Base-by-base conservation (phyloP, 2,888 invertebrate species). In the Pollenia angustigena region DNA sequence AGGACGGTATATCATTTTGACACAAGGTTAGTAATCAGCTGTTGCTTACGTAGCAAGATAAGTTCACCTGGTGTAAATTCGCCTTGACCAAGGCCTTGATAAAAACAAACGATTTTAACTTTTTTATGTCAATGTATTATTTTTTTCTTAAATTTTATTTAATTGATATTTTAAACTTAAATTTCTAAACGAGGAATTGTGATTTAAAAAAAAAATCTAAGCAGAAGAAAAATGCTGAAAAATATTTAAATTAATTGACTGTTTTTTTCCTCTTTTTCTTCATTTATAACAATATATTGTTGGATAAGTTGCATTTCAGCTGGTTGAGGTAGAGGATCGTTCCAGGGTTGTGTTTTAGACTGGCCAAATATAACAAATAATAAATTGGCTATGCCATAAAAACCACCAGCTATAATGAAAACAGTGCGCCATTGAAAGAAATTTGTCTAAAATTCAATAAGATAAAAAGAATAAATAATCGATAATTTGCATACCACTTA, bases 341-440 rank as follows among this genome's bases (percentile, higher is more conserved):
- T 94, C 95, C 95, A 95, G 60, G 93, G 90, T 89, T 95, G 95
- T 8, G 94, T 90, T 16, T 94, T 92, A 1, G 94, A 94, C 50
- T 93, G 91, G 1, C 94, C 94, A 87, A 94, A 94, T 12, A 94
- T 72, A 1, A 95, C 88, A 83, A 94, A 95, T 10, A 95, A 86
- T 18, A 94, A 91, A 89, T 94, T 94, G 0, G 94, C 93, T 1
- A 94, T 1, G 16, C 94, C 93, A 88, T 94, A 94, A 50, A 95
- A 91, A 0, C 90, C 92, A 1, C 94, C 94, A 1, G 95, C 93
- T 18, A 95, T 91, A 80, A 94, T 94, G 88, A 95, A 95, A 7
- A 95, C 94, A 2, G 91, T 92, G 42, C 93, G 91, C 95, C 95
- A 95, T 91, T 96, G 95, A 10, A 91, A 87, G 9, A 95, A 94